Evolutionary conservation across 2,113 vertebrate genomes (phyloP), one percentile per base, ranked within the genome.

Genomic region (Ovibos moschatus): DNA sequence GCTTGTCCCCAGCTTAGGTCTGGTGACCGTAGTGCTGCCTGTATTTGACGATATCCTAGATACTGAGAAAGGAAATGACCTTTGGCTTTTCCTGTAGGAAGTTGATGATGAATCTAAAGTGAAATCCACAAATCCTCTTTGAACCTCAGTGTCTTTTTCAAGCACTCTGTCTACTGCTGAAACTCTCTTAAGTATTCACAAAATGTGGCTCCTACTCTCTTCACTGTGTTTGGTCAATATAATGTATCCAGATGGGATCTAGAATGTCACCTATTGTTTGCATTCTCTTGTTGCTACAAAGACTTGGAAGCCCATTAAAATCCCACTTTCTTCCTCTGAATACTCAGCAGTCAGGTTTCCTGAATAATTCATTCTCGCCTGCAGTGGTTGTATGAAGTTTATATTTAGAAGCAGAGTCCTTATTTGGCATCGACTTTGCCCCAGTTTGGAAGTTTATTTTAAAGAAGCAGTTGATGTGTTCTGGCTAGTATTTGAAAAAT

Each of bases 401-500:
- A 89, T 87, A 94, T 95, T 97, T 97, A 93, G 93, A 97, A 94
- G 64, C 40, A 79, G 28, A 64, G 30, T 53, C 33, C 60, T 94
- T 94, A 79, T 97, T 95, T 97, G 85, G 84, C 74, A 94, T 94
- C 28, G 21, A 28, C 51, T 83, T 94, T 91, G 53, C 36, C 51
- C 76, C 30, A 86, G 71, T 96, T 97, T 78, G 57, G 45, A 88
- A 47, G 5, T 62, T 92, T 96, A 30, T 97, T 95, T 94, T 83
- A 89, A 95, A 88, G 88, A 93, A 95, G 60, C 47, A 43, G 71
- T 91, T 86, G 53, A 91, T 89, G 55, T 97, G 25, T 58, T 86
- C 45, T 95, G 76, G 67, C 64, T 98, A 87, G 74, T 92, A 95
- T 97, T 94, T 96, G 88, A 96, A 95, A 76, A 97, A 96, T 95